These are phyloP conservation scores for Tadarida brasiliensis DNA, from an alignment of 2,797 vertebrate genomes.

Conservation along the genomic window DNA sequence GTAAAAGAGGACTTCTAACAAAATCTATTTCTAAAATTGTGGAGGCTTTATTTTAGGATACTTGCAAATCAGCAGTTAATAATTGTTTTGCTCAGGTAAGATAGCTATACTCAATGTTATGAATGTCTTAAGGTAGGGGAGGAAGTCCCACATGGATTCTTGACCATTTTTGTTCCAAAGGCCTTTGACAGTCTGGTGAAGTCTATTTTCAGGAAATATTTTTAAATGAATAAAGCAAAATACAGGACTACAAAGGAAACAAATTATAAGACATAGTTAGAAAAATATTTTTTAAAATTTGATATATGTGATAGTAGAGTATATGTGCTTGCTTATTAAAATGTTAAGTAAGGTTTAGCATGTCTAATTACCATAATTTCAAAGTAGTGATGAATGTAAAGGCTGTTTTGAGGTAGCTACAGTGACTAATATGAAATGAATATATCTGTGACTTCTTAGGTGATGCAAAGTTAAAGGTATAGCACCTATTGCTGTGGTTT, in stretches of 20 bases:
- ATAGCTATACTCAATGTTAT: not conserved
- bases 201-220: not conserved
- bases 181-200: not conserved
- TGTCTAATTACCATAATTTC: not conserved
- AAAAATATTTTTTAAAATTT: not conserved
- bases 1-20: not conserved
- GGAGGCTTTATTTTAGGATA: conserved; percentile 11
- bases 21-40: not conserved
- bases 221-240: not conserved
- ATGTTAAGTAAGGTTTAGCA: not conserved
- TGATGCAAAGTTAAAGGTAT: not conserved
- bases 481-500: not conserved
- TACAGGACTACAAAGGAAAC: not conserved
- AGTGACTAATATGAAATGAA: not conserved
- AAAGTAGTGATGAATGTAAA: not conserved
- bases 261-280: not conserved
- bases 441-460: not conserved
- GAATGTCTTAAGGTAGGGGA: not conserved
- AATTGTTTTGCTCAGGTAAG: not conserved
- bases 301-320: not conserved
- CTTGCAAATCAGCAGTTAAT: not conserved
- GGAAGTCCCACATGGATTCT: not conserved
- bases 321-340: not conserved
- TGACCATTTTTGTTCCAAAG: not conserved
- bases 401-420: not conserved